phyloP scores from a whole-genome alignment of 1,140 invertebrate species.

The Ceratosolen solmsi region DNA sequence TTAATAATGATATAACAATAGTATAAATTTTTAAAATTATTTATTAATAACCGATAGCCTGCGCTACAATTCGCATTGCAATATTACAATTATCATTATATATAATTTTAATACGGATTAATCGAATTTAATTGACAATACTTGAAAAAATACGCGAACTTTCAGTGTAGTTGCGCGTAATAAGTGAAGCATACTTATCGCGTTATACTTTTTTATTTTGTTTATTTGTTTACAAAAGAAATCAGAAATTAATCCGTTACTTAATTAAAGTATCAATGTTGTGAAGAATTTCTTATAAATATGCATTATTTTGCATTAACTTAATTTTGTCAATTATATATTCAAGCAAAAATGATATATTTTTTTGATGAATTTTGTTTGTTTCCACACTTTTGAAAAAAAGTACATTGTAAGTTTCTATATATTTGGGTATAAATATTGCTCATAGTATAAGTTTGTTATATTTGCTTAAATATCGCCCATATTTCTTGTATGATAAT shows the following conservation, averaged over 20 bases:
- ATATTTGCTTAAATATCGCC: neutral
- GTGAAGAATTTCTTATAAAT: no score
- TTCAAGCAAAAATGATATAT: neutral
- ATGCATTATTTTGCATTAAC: neutral
- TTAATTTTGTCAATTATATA: neutral
- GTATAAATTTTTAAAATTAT: conserved; percentile 60
- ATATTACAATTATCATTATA: conserved; percentile 61
- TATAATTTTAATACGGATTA: conserved; percentile 64
- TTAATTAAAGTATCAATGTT: neutral
- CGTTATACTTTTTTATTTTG: neutral
- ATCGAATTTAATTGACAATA: conserved; percentile 70
- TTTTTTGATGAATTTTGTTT: neutral
- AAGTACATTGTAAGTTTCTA: neutral
- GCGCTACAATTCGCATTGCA: conserved; percentile 59
- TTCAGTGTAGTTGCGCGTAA: no score
- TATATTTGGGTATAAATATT: neutral
- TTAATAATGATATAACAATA: conserved; percentile 49
- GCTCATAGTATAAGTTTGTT: neutral
- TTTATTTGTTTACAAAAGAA: neutral
- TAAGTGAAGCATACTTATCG: conserved; percentile 60
- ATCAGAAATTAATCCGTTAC: neutral
- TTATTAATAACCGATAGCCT: conserved; percentile 63
- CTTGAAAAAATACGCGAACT: conserved; percentile 71
- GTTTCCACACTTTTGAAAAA: neutral
- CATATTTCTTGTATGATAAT: neutral